Evolutionary conservation across 2,888 invertebrate genomes (phyloP).

Genomic region (Baronia brevicornis): DNA sequence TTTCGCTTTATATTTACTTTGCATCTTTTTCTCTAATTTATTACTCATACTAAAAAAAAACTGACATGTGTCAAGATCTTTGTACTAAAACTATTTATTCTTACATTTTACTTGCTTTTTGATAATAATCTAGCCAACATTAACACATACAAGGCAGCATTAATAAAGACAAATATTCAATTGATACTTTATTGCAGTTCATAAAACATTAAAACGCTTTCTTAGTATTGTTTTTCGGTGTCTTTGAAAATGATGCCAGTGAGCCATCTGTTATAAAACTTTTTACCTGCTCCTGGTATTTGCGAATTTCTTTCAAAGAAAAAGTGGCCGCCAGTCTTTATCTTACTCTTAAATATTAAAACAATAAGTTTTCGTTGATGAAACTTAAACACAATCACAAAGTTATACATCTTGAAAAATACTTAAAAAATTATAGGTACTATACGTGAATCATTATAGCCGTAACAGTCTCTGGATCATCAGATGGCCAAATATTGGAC

Average conservation of each 20-base stretch:
- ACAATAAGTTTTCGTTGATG: too few relatives aligned
- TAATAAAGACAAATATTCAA: constrained; percentile 43
- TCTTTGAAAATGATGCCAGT: constrained; percentile 22
- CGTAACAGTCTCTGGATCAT: too few relatives aligned
- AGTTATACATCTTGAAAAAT: too few relatives aligned
- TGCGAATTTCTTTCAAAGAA: constrained; percentile 41
- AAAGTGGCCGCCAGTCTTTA: too few relatives aligned
- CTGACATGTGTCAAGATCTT: constrained; percentile 54
- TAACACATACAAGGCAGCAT: constrained; percentile 41
- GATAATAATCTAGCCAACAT: constrained; percentile 13
- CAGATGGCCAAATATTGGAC: too few relatives aligned
- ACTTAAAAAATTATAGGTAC: too few relatives aligned
- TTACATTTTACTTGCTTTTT: constrained; percentile 4
- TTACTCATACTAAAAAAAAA: constrained; percentile 47
- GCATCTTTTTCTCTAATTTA: constrained; percentile 69
- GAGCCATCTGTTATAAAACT: constrained; percentile 30
- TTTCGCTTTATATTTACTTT: constrained; percentile 69
- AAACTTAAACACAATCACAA: too few relatives aligned
- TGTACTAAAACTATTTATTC: constrained; percentile 7
- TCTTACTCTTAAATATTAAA: too few relatives aligned
- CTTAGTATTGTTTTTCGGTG: constrained; percentile 27
- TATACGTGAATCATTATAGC: too few relatives aligned
- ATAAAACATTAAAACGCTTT: constrained; percentile 60
- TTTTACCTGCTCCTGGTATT: constrained; percentile 42
- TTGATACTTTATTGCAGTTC: constrained; percentile 39